Evolutionary conservation across 2,797 vertebrate genomes (phyloP).

Genomic region (Anas capensis): DNA sequence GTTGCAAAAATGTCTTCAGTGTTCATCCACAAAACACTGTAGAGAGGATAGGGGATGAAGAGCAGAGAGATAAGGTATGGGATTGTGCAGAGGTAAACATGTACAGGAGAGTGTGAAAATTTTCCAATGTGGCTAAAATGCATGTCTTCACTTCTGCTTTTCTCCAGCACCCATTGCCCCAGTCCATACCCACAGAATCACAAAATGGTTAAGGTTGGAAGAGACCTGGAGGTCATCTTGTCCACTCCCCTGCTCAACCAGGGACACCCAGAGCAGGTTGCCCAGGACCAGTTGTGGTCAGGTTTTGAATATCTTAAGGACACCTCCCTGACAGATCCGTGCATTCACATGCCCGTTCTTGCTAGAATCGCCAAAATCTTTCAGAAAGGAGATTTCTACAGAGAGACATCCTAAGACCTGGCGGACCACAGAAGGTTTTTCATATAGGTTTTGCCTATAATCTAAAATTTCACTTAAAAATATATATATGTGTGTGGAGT

Average conservation of each 20-base stretch:
- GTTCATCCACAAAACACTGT: background rate
- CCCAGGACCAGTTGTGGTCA: accelerated
- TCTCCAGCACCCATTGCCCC: background rate
- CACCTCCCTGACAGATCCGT: background rate
- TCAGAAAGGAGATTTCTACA: background rate
- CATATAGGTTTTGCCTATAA: background rate
- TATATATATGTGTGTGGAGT: no score
- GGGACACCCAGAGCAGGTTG: background rate
- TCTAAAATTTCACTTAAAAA: background rate
- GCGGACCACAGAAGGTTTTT: background rate
- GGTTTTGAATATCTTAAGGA: background rate
- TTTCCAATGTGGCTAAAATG: background rate
- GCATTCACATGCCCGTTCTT: accelerated
- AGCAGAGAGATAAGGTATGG: background rate
- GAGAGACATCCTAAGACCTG: background rate
- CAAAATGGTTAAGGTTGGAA: background rate
- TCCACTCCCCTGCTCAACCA: background rate
- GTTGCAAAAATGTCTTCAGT: background rate
- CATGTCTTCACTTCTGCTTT: background rate
- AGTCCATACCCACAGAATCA: background rate
- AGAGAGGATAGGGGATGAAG: background rate
- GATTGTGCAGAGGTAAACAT: background rate
- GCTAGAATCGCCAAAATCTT: background rate
- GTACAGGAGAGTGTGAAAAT: background rate
- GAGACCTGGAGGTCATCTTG: background rate